A percentile compares a stretch with the other conserved stretches of the same genome.
These are phyloP conservation scores for Martes martes DNA, from an alignment of 2,113 vertebrate species.

Conservation along the genomic window DNA sequence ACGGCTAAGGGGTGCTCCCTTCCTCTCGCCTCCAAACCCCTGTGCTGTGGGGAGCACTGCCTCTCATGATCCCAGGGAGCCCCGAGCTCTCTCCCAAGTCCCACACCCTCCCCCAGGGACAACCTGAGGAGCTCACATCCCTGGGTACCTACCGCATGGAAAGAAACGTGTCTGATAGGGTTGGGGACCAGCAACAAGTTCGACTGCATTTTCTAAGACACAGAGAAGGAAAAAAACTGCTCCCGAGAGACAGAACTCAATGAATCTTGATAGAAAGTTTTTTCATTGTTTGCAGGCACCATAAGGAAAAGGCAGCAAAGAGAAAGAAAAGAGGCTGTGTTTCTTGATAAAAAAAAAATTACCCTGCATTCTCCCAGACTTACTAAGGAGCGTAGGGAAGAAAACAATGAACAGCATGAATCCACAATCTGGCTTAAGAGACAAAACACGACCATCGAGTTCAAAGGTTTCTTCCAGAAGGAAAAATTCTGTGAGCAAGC, in stretches of 20 bases:
- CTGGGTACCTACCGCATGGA: fast-evolving
- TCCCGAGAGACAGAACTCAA: neutral
- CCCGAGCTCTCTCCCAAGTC: neutral
- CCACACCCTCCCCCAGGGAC: fast-evolving
- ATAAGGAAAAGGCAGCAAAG: neutral
- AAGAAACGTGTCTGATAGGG: neutral
- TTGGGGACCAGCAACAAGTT: neutral
- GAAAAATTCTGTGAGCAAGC: neutral
- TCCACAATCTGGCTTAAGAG: too few species aligned
- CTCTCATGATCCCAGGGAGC: neutral
- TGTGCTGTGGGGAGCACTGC: fast-evolving
- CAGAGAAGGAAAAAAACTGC: neutral
- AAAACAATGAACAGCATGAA: neutral
- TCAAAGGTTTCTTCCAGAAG: neutral
- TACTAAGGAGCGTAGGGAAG: neutral
- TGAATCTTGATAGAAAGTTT: neutral
- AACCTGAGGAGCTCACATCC: neutral
- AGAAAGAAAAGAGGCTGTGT: neutral
- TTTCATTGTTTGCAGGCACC: neutral
- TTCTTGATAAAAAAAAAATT: neutral
- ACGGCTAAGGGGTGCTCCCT: neutral
- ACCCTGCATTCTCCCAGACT: neutral
- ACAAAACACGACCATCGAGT: fast-evolving
- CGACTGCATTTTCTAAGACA: neutral
- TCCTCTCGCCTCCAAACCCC: neutral